Conservation (phyloP, 2,797 vertebrate genomes). For the Artibeus lituratus region DNA sequence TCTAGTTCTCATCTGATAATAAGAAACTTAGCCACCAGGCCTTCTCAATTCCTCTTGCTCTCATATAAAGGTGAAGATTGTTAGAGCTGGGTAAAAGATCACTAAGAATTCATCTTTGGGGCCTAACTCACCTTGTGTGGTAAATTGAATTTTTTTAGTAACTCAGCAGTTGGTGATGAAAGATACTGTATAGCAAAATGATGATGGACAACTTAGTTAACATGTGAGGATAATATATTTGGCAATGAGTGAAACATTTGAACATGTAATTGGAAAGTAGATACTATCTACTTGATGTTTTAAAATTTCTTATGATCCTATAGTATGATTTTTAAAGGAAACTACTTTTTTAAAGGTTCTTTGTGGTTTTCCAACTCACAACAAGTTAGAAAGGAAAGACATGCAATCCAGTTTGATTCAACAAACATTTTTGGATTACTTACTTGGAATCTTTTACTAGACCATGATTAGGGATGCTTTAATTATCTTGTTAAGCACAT, state of each 20-base stretch:
- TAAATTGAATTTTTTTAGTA: background rate
- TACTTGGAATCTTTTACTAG: background rate
- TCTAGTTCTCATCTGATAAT: background rate
- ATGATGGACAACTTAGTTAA: background rate
- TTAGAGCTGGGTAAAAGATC: background rate
- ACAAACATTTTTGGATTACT: background rate
- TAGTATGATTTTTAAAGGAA: background rate
- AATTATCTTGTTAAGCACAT: background rate
- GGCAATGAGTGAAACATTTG: background rate
- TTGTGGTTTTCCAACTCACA: background rate
- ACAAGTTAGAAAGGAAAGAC: background rate
- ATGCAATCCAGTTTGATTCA: background rate
- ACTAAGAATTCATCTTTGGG: background rate
- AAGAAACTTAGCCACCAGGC: background rate
- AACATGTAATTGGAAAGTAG: background rate
- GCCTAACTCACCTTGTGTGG: background rate
- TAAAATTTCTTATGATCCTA: background rate
- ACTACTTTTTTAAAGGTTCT: background rate
- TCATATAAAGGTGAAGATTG: background rate
- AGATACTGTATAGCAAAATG: background rate
- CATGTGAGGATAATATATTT: background rate
- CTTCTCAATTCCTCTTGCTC: background rate
- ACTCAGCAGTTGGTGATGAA: background rate
- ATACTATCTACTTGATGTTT: background rate
- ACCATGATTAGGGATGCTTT: background rate